Conservation (phyloP, 1,140 invertebrate genomes). For the Uloborus diversus region DNA sequence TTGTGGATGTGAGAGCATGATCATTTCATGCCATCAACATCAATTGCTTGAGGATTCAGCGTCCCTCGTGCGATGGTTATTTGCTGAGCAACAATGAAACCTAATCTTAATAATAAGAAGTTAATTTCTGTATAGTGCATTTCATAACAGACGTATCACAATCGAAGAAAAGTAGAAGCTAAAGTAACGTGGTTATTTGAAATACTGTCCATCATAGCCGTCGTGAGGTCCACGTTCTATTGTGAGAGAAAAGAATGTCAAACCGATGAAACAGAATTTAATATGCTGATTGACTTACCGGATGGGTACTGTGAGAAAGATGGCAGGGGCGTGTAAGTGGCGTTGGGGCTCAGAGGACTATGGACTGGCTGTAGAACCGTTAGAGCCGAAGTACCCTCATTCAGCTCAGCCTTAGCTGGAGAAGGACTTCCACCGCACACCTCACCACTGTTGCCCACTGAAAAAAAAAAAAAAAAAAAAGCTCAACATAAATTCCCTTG, state of each 20-base stretch:
- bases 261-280: neutral
- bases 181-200: no score
- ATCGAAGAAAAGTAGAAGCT: no score
- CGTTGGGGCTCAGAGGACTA: conserved; percentile 52
- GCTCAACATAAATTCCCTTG: no score
- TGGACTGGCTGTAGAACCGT: conserved; percentile 70
- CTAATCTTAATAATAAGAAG: neutral
- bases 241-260: neutral
- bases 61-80: no score
- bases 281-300: no score
- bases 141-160: no score
- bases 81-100: neutral
- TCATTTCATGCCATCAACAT: no score
- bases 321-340: conserved; percentile 46
- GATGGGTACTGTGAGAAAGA: conserved; percentile 44
- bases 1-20: no score
- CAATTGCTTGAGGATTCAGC: no score
- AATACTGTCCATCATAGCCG: no score
- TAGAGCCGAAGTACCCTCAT: conserved; percentile 61
- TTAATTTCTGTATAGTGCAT: no score
- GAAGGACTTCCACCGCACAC: conserved; percentile 66
- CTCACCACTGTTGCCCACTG: conserved; percentile 69
- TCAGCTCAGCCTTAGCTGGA: conserved; percentile 61
- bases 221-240: neutral
- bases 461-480: neutral